Evolutionary conservation across 2,797 vertebrate genomes (phyloP).

Genomic region (Morus bassanus): DNA sequence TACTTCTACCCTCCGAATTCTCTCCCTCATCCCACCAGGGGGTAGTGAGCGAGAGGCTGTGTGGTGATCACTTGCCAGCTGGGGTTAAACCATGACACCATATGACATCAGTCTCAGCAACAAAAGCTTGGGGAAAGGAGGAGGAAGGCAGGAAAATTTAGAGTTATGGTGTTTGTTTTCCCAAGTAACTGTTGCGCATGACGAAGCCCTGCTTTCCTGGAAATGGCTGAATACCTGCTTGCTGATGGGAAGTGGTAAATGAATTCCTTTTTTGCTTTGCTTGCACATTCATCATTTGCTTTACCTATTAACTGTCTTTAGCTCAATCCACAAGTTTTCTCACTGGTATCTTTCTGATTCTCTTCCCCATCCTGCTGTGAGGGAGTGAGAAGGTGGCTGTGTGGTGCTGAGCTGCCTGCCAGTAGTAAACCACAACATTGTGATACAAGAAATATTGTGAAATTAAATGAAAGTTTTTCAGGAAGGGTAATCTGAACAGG

Average conservation of each 20-base stretch:
- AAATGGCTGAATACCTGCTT: background rate
- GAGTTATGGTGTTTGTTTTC: background rate
- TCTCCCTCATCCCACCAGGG: too few species aligned
- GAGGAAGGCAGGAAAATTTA: background rate
- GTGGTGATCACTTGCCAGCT: too few species aligned
- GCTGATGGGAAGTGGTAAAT: background rate
- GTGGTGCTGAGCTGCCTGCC: background rate
- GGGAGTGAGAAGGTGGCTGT: background rate
- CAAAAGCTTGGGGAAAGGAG: background rate
- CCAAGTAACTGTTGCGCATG: fast-evolving
- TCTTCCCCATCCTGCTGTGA: fast-evolving
- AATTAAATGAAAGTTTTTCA: background rate
- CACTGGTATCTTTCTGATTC: background rate
- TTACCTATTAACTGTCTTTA: background rate
- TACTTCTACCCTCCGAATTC: too few species aligned
- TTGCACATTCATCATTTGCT: background rate
- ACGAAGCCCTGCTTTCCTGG: background rate
- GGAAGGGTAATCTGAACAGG: background rate
- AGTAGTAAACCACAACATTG: background rate
- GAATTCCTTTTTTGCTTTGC: background rate
- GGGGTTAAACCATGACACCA: too few species aligned
- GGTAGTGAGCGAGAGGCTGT: too few species aligned
- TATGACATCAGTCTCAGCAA: background rate
- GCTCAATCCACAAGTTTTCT: background rate
- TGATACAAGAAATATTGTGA: background rate